A percentile compares a stretch with the other conserved stretches of the same genome.
phyloP scores from a whole-genome alignment of 2,888 invertebrate genomes.

The Galeopsomyia nigrocyanea region DNA sequence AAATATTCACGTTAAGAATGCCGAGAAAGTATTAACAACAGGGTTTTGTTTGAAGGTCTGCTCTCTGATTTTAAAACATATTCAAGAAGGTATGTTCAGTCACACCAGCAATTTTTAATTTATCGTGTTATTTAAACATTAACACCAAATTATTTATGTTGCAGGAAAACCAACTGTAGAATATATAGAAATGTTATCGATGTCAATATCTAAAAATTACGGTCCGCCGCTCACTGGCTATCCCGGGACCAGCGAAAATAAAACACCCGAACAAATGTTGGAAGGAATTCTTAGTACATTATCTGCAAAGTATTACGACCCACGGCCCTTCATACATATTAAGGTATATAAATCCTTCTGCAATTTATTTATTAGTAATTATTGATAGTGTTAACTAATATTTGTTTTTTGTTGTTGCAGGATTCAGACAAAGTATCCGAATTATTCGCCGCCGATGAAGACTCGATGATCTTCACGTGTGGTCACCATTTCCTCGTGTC shows the following conservation, averaged over 20 bases:
- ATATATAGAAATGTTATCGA: constrained; percentile 63
- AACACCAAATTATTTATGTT: constrained; percentile 31
- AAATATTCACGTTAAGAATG: constrained; percentile 47
- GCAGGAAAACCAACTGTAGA: constrained; percentile 61
- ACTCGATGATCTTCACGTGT: constrained; percentile 65
- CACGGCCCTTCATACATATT: constrained; percentile 65
- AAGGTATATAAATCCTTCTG: constrained; percentile 55
- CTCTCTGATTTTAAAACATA: constrained; percentile 60
- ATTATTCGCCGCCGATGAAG: constrained; percentile 62
- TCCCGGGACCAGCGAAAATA: constrained; percentile 62
- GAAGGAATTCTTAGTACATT: constrained; percentile 64
- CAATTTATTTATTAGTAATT: constrained; percentile 9
- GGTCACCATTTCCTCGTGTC: constrained; percentile 64
- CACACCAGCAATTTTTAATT: neutral
- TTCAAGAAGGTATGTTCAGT: constrained; percentile 59
- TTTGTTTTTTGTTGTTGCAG: constrained; percentile 43
- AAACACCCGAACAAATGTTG: constrained; percentile 64
- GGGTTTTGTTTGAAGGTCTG: constrained; percentile 64
- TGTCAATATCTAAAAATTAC: constrained; percentile 62
- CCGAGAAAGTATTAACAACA: constrained; percentile 60
- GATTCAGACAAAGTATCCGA: constrained; percentile 58
- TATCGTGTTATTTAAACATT: constrained; percentile 22
- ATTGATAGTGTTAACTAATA: neutral
- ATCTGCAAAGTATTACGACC: constrained; percentile 60
- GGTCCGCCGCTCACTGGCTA: constrained; percentile 64